phyloP scores from a whole-genome alignment of 2,888 invertebrate species.

The Calameuta pallipes region DNA sequence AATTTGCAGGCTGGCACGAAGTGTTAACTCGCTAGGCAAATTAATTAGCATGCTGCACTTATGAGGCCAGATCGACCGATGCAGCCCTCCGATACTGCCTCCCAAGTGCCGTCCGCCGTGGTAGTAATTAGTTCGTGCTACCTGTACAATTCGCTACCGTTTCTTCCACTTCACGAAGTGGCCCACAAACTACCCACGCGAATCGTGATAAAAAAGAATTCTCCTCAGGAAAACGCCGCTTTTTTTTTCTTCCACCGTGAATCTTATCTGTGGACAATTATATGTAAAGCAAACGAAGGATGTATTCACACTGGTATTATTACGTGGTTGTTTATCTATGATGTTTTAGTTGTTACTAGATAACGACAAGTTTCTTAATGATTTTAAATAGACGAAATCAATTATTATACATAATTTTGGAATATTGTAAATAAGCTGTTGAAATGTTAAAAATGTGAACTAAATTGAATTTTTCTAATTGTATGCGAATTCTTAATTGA shows the following conservation, averaged over 20 bases:
- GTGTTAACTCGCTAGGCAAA: constrained; percentile 25
- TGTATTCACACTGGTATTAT: background rate
- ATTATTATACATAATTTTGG: background rate
- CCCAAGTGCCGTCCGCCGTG: constrained; percentile 22
- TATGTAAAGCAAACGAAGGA: background rate
- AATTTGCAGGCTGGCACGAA: constrained; percentile 19
- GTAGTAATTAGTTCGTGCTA: constrained; percentile 26
- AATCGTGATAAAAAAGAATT: background rate
- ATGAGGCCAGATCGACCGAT: constrained; percentile 25
- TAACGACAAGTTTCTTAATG: background rate
- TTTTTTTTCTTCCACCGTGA: background rate
- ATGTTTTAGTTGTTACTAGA: background rate
- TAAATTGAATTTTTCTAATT: background rate
- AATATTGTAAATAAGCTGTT: background rate
- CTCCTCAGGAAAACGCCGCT: background rate
- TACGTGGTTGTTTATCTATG: background rate
- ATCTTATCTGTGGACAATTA: background rate
- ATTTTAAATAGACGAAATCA: background rate
- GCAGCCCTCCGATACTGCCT: constrained; percentile 23
- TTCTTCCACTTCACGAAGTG: constrained; percentile 3
- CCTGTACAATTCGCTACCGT: constrained; percentile 7
- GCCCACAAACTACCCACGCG: background rate
- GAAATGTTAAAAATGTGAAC: background rate
- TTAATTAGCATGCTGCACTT: constrained; percentile 26
- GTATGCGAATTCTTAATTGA: background rate